Evolutionary conservation across 2,888 invertebrate genomes (phyloP), one percentile per base, ranked within the genome.

Genomic region (Myopa tessellatipennis): DNA sequence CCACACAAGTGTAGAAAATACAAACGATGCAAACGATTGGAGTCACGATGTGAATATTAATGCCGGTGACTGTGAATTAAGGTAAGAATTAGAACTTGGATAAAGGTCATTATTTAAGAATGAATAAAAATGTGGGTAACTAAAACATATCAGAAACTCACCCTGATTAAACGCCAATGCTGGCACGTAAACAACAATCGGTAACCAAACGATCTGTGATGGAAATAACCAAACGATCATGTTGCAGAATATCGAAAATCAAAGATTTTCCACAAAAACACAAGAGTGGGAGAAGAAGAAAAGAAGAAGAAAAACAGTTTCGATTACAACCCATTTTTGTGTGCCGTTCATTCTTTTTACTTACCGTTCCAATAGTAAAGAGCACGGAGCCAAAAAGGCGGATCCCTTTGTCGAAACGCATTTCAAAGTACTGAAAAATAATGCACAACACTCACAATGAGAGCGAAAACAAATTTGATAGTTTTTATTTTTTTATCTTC

Each of bases 1-100:
- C 96, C 94, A 81, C 96, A 78, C 96, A 95, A 0, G 97, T 97
- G 89, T 98, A 98, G 90, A 97, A 96, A 84, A 97, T 97, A 90
- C 95, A 82, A 92, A 88, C 86, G 58, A 94, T 89, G 87, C 96
- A 96, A 1, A 96, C 94, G 18, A 95, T 92, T 0, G 96, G 94
- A 1, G 96, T 95, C 12, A 96, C 93, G 52, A 94, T 90, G 87
- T 96, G 96, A 60, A 96, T 92, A 84, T 95, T 93, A 14, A 96
- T 92, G 72, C 96, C 96, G 79, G 88, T 87, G 52, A 89, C 88
- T 89, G 80, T 8, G 82, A 81, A 40, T 40, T 50, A 50, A n/a
- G 58, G 16, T 55, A 58, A 52, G 12, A 38, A 10, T 12, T 16
- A 38, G 12, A 18, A 63, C 3, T 34, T 45, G 6, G n/a, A 16